These are phyloP conservation scores for Syngnathus acus DNA, from an alignment of 2,797 vertebrate genomes.

Conservation along the genomic window DNA sequence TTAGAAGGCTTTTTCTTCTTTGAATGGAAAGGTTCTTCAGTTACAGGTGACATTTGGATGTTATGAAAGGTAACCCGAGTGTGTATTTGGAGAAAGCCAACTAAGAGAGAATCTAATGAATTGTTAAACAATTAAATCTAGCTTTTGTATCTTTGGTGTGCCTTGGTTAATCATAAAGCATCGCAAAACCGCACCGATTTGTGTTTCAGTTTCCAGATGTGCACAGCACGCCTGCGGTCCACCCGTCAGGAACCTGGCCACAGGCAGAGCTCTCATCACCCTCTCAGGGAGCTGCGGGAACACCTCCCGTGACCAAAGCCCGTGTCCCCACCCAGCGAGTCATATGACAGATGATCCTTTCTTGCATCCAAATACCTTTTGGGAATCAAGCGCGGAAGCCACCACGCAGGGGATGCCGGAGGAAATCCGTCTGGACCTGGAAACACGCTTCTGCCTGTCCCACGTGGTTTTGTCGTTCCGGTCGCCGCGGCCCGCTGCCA, in stretches of 20 bases:
- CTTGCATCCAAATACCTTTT: slow-evolving; percentile 76
- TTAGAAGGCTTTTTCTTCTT: background rate
- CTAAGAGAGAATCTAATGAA: background rate
- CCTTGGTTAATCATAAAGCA: background rate
- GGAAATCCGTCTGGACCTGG: slow-evolving; percentile 78
- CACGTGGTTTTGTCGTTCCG: slow-evolving; percentile 80
- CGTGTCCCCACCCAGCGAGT: slow-evolving; percentile 71
- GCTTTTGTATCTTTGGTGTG: background rate
- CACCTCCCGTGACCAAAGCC: slow-evolving; percentile 10
- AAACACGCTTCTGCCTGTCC: slow-evolving; percentile 78
- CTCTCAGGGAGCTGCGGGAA: slow-evolving; percentile 42
- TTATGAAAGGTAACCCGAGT: background rate
- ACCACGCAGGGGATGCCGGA: slow-evolving; percentile 40
- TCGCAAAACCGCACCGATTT: slow-evolving; percentile 1
- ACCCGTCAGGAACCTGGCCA: slow-evolving; percentile 79
- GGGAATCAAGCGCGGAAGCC: slow-evolving; percentile 70
- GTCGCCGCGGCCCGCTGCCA: slow-evolving; percentile 79
- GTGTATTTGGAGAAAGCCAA: background rate
- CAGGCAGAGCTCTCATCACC: slow-evolving; percentile 72
- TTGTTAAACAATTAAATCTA: background rate
- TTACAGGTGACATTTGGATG: background rate
- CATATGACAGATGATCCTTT: slow-evolving; percentile 83
- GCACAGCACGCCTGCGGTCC: slow-evolving; percentile 78
- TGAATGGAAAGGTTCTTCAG: background rate
- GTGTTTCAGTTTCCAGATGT: slow-evolving; percentile 70